Base-by-base conservation (phyloP, 2,113 vertebrate species). In the Tragelaphus scriptus region DNA sequence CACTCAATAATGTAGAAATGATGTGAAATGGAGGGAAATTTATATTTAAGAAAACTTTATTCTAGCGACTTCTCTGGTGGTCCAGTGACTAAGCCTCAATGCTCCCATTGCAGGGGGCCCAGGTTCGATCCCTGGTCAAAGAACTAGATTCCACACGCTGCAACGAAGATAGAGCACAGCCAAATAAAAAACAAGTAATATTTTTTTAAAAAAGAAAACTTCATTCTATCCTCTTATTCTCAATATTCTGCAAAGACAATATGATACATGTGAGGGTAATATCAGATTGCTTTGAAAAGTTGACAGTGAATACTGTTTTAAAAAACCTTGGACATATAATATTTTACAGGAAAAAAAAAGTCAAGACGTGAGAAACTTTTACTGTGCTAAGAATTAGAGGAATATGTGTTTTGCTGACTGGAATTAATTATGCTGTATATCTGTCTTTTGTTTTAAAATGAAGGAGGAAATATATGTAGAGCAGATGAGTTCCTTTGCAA, bases 401-500 rank as follows among this genome's bases (percentile, higher is more conserved):
- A 63, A 28, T 30, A 30, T 65, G 7, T 51, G 4, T 59, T 19
- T 11, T 92, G 23, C 10, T 44, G 21, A 40, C 13, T 77, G 8
- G 3, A 32, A 80, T 86, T 89, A 84, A 84, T 93, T n/a, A 87
- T 85, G 65, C 16, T 90, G 11, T 49, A 7, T 4, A 0, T 92
- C 6, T 89, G 49, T 96, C 75, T 61, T 63, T 77, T 53, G 12
- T 96, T 97, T 94, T 61, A 25, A 75, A 91, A 95, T 56, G 47
- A 97, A 99, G 99, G 99, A 98, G 99, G 97, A 96, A 99, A 99
- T 97, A 99, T 99, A 98, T 99, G 99, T 96, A 99, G 99, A 97
- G 98, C 99, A 5, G 99, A 99, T 98, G 99, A 99, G 88, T 99
- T 99, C 98, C 98, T 99, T 95, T 99, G 99, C 98, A 99, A 99